Base-by-base conservation (phyloP, 2,888 invertebrate species). In the Rugalucina vietnamica region DNA sequence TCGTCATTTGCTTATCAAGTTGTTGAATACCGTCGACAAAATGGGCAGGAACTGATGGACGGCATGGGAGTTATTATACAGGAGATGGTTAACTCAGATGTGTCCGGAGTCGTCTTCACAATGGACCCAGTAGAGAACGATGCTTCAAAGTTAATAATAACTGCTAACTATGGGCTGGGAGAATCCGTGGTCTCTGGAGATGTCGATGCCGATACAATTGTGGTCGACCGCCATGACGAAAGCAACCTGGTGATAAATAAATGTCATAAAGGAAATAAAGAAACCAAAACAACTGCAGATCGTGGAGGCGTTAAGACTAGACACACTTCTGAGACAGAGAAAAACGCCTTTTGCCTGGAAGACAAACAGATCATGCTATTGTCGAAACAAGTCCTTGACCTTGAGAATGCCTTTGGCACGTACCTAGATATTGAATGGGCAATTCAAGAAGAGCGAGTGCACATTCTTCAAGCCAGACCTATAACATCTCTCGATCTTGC, bases 21-120 rank as follows among this genome's bases (percentile, higher is more conserved):
- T 71, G 39, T 71, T 37, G 71, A 71, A 43, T 71, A 71, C 18
- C 37, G 71, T 27, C 34, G 71, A 37, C 71, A 34, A 27, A 36
- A 70, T 71, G 78, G 70, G 12, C 78, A 71, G 29, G 12, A 24
- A 32, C n/a, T 71, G 32, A 29, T 57, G 21, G 78, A 70, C 10
- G 34, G 57, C 4, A 79, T 79, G 72, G 79, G 57, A 2, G 72
- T 79, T 21, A 27, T 79, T 18, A 24, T 79, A 36, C 79, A 79
- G 27, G 43, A 71, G 49, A 79, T 79, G 79, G 37, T 79, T 14
- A 24, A n/a, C 32, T 27, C 79, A 10, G 57, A 79, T 3, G 73
- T 73, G 54, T 50, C 79, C 1, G 79, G 79, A 8, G 79, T 79
- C 10, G 8, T 79, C 24, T 73, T 79, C 49, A 79, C 79, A 12